phyloP scores from a whole-genome alignment of 2,888 invertebrate genomes.

The Scaeva pyrastri region DNA sequence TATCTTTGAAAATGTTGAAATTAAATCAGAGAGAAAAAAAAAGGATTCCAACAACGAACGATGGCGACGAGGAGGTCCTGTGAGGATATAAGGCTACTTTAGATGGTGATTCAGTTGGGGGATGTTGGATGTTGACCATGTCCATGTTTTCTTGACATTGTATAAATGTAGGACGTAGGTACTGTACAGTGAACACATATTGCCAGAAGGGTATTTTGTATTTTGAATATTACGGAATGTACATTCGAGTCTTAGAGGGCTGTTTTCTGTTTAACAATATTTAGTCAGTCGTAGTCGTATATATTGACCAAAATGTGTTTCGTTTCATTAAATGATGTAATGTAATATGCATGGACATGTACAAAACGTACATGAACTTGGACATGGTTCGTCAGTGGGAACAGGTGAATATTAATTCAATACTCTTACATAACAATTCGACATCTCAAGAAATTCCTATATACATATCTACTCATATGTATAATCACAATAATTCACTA shows the following conservation, averaged over 20 bases:
- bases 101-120: neutral
- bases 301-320: slow-evolving; percentile 13
- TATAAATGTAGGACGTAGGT: too few species aligned
- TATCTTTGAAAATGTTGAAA: slow-evolving; percentile 34
- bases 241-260: neutral
- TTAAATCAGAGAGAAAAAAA: slow-evolving; percentile 32
- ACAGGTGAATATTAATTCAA: slow-evolving; percentile 10
- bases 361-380: neutral
- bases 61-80: too few species aligned
- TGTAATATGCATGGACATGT: neutral
- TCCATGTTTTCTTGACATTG: slow-evolving; percentile 15
- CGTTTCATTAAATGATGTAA: slow-evolving; percentile 28
- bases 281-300: neutral
- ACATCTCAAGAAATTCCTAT: neutral
- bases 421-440: neutral
- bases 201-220: neutral
- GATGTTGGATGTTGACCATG: slow-evolving; percentile 1
- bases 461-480: too few species aligned
- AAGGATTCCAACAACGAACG: slow-evolving; percentile 21
- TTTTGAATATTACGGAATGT: neutral
- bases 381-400: neutral
- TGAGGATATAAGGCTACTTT: neutral
- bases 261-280: neutral
- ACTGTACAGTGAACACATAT: neutral
- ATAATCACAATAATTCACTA: slow-evolving; percentile 20